These are phyloP conservation scores for Eretmochelys imbricata DNA, from an alignment of 2,113 vertebrate genomes.

Conservation along the genomic window DNA sequence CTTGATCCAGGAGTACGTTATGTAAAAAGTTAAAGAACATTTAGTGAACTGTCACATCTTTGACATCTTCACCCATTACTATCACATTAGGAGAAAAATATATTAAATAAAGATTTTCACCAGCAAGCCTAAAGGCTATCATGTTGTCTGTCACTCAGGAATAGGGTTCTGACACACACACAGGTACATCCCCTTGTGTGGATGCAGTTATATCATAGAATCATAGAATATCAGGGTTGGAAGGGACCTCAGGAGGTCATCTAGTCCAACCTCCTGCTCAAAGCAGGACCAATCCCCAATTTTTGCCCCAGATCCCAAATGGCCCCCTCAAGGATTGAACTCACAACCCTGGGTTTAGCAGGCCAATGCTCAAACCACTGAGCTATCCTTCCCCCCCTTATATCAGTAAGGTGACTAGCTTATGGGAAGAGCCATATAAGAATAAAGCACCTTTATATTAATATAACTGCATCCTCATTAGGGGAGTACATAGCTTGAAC, in stretches of 20 bases:
- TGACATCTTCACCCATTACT: conserved; percentile 40
- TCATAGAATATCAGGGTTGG: too few relatives aligned
- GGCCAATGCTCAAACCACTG: too few relatives aligned
- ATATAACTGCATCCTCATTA: neutral
- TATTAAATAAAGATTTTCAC: conserved; percentile 54
- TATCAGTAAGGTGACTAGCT: neutral
- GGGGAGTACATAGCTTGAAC: neutral
- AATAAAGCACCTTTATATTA: neutral
- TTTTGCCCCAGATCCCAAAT: too few relatives aligned
- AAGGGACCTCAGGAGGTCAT: too few relatives aligned
- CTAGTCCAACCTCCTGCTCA: too few relatives aligned
- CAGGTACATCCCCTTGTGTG: neutral
- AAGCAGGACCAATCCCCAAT: too few relatives aligned
- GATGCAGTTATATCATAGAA: neutral
- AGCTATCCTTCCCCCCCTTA: neutral
- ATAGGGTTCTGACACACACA: neutral
- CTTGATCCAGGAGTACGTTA: neutral
- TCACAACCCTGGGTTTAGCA: too few relatives aligned
- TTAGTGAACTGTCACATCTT: conserved; percentile 34
- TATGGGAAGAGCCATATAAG: neutral
- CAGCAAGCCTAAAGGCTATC: conserved; percentile 40
- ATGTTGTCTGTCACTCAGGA: conserved; percentile 46
- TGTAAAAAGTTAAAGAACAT: conserved; percentile 33
- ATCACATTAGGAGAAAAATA: conserved; percentile 46
- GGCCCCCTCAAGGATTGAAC: too few relatives aligned